Conservation (phyloP, 2,888 invertebrate species). For the Mesoligia furuncula region DNA sequence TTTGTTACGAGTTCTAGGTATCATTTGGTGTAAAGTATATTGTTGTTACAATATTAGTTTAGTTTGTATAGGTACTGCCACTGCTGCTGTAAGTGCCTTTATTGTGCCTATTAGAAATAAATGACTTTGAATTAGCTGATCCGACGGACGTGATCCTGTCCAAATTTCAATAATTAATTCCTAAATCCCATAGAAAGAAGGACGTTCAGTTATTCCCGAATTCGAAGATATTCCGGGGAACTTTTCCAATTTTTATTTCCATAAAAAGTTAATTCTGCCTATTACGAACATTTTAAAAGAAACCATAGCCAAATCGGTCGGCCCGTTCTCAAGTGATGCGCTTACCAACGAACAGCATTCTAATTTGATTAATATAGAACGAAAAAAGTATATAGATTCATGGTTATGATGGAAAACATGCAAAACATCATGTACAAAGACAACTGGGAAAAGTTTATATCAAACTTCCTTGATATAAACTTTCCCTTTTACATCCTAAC, state of each 20-base stretch:
- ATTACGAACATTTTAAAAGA: background rate
- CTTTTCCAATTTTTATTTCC: background rate
- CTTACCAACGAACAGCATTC: background rate
- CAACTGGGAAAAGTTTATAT: background rate
- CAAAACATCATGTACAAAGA: background rate
- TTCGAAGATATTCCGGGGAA: background rate
- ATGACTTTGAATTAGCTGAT: no score
- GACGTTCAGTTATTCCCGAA: background rate
- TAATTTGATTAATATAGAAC: background rate
- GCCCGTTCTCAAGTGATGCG: background rate
- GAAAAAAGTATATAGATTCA: no score
- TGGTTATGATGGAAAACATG: background rate
- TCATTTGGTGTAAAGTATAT: background rate
- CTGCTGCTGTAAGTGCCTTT: no score
- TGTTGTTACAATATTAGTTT: slow-evolving; percentile 12
- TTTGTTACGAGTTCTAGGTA: slow-evolving; percentile 36
- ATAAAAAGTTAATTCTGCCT: background rate
- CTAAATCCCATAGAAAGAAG: background rate
- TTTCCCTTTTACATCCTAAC: background rate
- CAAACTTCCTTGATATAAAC: background rate
- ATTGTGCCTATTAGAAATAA: no score
- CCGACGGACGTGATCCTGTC: background rate
- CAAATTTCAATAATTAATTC: background rate
- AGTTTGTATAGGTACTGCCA: no score
- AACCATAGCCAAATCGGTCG: background rate